These are phyloP conservation scores for Vireo altiloquus DNA, from an alignment of 2,113 vertebrate species.

Conservation along the genomic window DNA sequence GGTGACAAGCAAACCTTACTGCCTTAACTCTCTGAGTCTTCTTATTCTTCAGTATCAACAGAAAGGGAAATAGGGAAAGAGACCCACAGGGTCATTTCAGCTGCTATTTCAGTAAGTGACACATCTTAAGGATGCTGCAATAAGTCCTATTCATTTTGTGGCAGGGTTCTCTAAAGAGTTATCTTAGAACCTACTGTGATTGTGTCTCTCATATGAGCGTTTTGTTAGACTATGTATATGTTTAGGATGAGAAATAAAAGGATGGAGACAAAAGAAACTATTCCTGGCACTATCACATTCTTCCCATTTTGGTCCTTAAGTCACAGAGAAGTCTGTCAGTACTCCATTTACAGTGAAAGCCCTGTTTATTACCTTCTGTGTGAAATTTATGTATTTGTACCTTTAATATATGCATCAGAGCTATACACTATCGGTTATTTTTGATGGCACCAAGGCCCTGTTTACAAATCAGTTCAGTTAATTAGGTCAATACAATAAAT, in stretches of 20 bases:
- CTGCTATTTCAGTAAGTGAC: not conserved
- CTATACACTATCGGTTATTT: not conserved
- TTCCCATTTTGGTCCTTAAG: not conserved
- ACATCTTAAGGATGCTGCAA: not conserved
- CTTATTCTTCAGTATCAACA: rapidly evolving
- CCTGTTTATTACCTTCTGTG: not conserved
- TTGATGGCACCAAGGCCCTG: not conserved
- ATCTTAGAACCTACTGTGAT: not conserved
- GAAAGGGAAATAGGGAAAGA: not conserved
- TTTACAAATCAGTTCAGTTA: not conserved
- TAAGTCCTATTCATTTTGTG: not conserved
- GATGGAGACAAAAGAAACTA: not conserved
- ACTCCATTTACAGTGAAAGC: not conserved
- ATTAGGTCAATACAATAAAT: not conserved
- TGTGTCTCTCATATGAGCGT: not conserved
- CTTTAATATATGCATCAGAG: not conserved
- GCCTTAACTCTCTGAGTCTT: not conserved
- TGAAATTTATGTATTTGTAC: not conserved
- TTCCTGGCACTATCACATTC: not conserved
- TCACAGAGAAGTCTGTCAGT: not conserved
- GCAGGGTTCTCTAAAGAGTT: not conserved
- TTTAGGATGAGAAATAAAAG: not conserved
- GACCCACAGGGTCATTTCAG: not conserved
- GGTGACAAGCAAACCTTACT: not conserved
- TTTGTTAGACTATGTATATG: not conserved